Base-by-base conservation (phyloP, 2,888 invertebrate species). In the Eubasilissa splendida region DNA sequence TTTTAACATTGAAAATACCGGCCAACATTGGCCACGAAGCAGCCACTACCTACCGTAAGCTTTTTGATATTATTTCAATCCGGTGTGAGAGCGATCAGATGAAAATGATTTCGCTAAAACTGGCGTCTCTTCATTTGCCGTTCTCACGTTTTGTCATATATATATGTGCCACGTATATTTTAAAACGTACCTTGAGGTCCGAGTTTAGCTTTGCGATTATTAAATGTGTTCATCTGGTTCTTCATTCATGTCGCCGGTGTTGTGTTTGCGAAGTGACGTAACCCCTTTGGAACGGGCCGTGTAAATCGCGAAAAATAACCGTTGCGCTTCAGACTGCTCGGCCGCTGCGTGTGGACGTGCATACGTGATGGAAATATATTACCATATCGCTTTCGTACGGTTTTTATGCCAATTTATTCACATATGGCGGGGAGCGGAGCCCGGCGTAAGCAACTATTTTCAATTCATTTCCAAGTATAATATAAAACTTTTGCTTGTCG, bases 351-450 rank as follows among this genome's bases (percentile, higher is more conserved):
- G 70, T 14, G 60, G 60, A 42, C 42, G 42, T 63, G 42, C 42
- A 10, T 52, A 54, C 70, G 70, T n/a, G 70, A 54, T 53, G 22
- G 10, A 53, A 70, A 70, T 70, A 70, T 22, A 63, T 63, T 63
- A 53, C 70, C 70, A 70, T 70, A 54, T 70, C 70, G 70, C 12
- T 42, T 42, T 42, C 42, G 42, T 42, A 42, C 42, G 42, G 42
- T 54, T 70, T 70, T 70, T 70, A 50, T 52, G 70, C 70, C 70
- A 70, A 70, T 70, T 52, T 70, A 70, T 70, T 70, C 70, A 52
- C 70, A 70, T 70, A 52, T 70, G 70, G 54, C 52, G 8, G 60
- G n/a, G 60, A 70, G 53, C 53, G 11, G 53, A n/a, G 53, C n/a
- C 70, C 14, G 31, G 11, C 42, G 7, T 42, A 2, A 42, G 42